A percentile compares a stretch with the other conserved stretches of the same genome.
phyloP scores from a whole-genome alignment of 2,888 invertebrate species.

The Sympetrum striolatum region DNA sequence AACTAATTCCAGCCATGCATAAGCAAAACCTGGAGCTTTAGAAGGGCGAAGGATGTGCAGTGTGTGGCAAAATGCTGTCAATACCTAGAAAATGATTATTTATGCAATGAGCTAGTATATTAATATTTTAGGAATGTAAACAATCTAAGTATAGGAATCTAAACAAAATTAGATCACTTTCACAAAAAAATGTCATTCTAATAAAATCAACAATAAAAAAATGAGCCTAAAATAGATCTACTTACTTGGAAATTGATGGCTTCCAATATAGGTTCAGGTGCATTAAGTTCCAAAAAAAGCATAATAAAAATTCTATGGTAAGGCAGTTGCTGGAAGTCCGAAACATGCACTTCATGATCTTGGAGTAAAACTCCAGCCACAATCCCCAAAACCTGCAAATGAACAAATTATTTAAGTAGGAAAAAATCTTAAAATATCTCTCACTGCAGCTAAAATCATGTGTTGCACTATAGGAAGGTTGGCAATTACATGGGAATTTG shows the following conservation, averaged over 20 bases:
- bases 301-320: constrained; percentile 97
- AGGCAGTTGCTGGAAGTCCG: constrained; percentile 95
- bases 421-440: too few relatives aligned
- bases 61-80: constrained; percentile 96
- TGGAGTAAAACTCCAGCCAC: constrained; percentile 94
- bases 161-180: too few relatives aligned
- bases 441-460: background rate
- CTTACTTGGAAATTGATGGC: constrained; percentile 87
- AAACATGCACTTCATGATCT: constrained; percentile 91
- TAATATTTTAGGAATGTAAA: too few relatives aligned
- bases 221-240: background rate
- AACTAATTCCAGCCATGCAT: constrained; percentile 97
- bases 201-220: constrained; percentile 24
- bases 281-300: constrained; percentile 94
- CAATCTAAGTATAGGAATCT: too few relatives aligned
- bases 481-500: background rate
- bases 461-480: background rate
- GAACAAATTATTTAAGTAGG: too few relatives aligned
- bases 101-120: too few relatives aligned
- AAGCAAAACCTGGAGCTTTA: constrained; percentile 95
- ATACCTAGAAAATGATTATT: constrained; percentile 63
- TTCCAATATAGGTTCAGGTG: constrained; percentile 91
- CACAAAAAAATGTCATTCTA: background rate
- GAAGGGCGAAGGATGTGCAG: constrained; percentile 91
- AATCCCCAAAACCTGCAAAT: constrained; percentile 76